Evolutionary conservation across 2,888 invertebrate genomes (phyloP), one percentile per base, ranked within the genome.

Genomic region (Epirrhoe alternata): DNA sequence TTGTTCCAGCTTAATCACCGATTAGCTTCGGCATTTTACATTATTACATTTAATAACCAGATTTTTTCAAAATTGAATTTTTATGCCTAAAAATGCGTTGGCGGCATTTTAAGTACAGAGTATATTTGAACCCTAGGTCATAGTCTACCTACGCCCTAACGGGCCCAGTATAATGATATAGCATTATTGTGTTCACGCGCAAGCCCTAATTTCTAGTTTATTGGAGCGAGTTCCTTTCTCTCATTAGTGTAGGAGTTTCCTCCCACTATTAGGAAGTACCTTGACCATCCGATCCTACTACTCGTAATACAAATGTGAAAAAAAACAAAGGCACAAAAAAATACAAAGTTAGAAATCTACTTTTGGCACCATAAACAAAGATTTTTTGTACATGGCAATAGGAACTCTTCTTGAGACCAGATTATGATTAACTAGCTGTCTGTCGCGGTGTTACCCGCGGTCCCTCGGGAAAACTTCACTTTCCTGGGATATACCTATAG

Each of bases 61-160:
- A 42, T 61, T 68, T 64, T 62, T 63, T 63, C 59, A 56, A 67
- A 45, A 68, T 64, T 60, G 47, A 61, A 68, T 31, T 38, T 63
- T 62, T 50, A 56, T 16, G 49, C 10, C 47, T 50, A 49, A 61
- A 49, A 54, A 63, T 61, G 14, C 63, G 31, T 56, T 67, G 54
- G 66, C 64, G 64, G 53, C 31, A 17, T 35, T 33, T 45, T 71
- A 70, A 73, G 71, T 71, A 60, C 60, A 70, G 71, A 72, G 67
- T 70, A 35, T 64, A 54, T 61, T 61, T 68, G 63, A 68, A 60
- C 63, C 53, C 1, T 49, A 56, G 63, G 52, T 64, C 61, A 55
- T 31, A 38, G 53, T 45, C 68, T 58, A 61, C 67, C 67, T 63
- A 65, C 65, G 61, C 66, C 38, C 58, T 67, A 68, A 69, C 64